Evolutionary conservation across 2,797 vertebrate genomes (phyloP).

Genomic region (Crenuchus spilurus): DNA sequence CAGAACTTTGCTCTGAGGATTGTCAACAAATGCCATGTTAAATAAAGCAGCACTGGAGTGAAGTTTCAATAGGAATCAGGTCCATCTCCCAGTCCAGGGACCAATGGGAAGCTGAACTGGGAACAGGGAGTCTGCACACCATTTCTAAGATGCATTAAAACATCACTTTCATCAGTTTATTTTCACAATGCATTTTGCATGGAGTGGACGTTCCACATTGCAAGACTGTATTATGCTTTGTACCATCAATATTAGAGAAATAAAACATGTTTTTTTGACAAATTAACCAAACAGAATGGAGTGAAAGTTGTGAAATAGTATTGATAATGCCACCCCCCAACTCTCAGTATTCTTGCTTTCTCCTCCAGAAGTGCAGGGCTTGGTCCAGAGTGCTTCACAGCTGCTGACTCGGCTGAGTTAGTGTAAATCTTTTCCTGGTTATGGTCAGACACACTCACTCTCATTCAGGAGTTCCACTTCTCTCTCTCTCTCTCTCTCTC

Average conservation of each 20-base stretch:
- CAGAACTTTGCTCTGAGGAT: slow-evolving; percentile 54
- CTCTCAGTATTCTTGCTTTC: no score
- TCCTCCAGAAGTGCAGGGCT: neutral
- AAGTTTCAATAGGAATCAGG: slow-evolving; percentile 23
- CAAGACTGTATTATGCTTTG: no score
- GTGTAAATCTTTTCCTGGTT: slow-evolving; percentile 1
- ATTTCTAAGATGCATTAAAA: no score
- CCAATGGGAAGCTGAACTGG: slow-evolving; percentile 19
- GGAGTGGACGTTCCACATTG: no score
- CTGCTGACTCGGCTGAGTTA: slow-evolving; percentile 9
- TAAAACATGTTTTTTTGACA: no score
- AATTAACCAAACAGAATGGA: no score
- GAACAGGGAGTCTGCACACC: no score
- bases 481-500: neutral
- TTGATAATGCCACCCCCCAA: no score
- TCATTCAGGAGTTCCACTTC: slow-evolving; percentile 21
- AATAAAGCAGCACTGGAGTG: slow-evolving; percentile 37
- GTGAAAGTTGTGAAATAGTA: no score
- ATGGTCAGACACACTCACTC: slow-evolving; percentile 14
- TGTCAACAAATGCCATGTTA: slow-evolving; percentile 41
- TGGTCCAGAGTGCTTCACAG: neutral
- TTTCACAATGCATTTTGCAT: no score
- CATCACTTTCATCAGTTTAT: no score
- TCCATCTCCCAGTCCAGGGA: slow-evolving; percentile 14
- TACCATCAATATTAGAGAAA: no score